phyloP scores from a whole-genome alignment of 2,113 vertebrate species.

The Halichoeres trimaculatus region DNA sequence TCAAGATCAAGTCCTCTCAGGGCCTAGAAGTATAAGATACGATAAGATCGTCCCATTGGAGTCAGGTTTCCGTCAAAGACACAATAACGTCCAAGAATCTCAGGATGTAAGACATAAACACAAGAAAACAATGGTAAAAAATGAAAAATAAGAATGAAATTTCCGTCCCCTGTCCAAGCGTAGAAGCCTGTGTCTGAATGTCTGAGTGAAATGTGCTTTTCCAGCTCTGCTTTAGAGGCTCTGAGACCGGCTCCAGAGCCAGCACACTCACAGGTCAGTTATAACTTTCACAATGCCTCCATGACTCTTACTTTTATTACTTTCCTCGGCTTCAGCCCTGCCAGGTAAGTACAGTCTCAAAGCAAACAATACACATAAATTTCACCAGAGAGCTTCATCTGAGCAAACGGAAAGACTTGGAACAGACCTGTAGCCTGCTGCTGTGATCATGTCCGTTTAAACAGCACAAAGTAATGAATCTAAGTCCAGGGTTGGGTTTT shows the following conservation, averaged over 20 bases:
- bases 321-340: conserved; percentile 43
- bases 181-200: not conserved
- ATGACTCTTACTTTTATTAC: conserved; percentile 58
- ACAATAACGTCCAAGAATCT: no score
- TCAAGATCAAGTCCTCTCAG: no score
- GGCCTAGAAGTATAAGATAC: no score
- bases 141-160: not conserved
- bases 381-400: conserved; percentile 42
- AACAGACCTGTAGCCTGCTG: conserved; percentile 10
- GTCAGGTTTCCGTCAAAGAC: no score
- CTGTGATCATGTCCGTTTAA: conserved; percentile 57
- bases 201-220: conserved; percentile 2
- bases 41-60: no score
- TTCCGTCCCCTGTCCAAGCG: not conserved
- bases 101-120: no score
- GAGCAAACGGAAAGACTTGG: conserved; percentile 39
- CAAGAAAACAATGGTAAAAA: no score
- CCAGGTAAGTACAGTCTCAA: conserved; percentile 39
- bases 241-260: conserved; percentile 19
- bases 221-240: not conserved
- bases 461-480: conserved; percentile 35
- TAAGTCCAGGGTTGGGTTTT: not conserved
- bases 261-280: conserved; percentile 18
- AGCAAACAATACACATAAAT: conserved; percentile 58
- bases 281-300: conserved; percentile 55